Evolutionary conservation across 2,888 invertebrate species (phyloP), one percentile per base, ranked within the genome.

Genomic region (Yponomeuta plumbellus): DNA sequence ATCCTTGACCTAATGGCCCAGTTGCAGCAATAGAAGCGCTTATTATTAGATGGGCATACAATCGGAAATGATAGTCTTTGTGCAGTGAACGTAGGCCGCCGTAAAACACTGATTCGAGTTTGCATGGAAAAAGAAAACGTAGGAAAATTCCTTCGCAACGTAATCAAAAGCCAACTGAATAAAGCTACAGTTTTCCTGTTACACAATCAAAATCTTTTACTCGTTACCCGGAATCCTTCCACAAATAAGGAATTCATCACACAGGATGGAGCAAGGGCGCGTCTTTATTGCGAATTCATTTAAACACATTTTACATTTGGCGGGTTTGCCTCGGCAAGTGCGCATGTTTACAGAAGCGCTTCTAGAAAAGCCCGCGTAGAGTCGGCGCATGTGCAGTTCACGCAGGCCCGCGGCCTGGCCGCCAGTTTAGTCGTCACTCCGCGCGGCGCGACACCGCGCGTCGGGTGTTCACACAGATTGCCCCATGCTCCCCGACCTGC

Each of bases 321-420:
- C 68, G 70, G 71, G 72, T 72, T 67, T 68, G 13, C 44, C 44
- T 13, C 71, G 71, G 71, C 67, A 67, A 70, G 68, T 71, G 75
- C 75, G 70, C 73, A 71, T 73, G 66, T 64, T 64, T 64, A 75
- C 77, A 78, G 80, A 81, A 79, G 78, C 76, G 76, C 77, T 86
- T 88, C 86, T 88, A 88, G 87, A 86, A 85, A 74, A 73, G 75
- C 44, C 44, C 44, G 44, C 44, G 44, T 52, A 52, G 44, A 52
- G 44, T 52, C 44, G 17, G 44, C 44, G 44, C 44, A 52, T 52
- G 44, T 52, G 44, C 44, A 72, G 79, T 89, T 78, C 69, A 63
- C 72, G 65, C 67, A 70, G 71, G 34, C 26, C 17, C 17, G 13
- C 26, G 2, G 3, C 26, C 34, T 5, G 17, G 61, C 61, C 61